Base-by-base conservation (phyloP, 2,797 vertebrate genomes). In the Chlorospingus semifuscus region DNA sequence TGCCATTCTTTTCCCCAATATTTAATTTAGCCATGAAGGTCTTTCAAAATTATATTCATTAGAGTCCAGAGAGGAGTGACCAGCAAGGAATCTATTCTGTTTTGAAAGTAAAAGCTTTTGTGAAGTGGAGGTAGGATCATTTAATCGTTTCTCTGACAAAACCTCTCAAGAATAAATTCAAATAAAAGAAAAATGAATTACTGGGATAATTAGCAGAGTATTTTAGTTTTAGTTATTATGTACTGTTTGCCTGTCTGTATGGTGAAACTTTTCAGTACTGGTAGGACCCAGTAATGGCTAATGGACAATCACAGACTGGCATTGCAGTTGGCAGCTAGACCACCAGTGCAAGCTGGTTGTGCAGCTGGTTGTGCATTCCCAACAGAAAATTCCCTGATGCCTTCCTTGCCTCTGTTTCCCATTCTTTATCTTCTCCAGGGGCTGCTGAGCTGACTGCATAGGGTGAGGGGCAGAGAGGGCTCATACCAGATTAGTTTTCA, bases 71-170 rank as follows among this genome's bases (percentile, higher is more conserved):
- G 29, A 7, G 42, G 17, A 36, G 10, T 1, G 2, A 24, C 8
- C 23, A 37, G 34, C 29, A 90, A 64, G 26, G 19, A 90, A 74
- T 69, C 42, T 81, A 7, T 69, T 72, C 34, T 75, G 13, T 39
- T 14, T 39, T 89, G 30, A 87, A 83, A 85, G 50, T 6, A 90
- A 85, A 95, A 89, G 64, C n/a, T 87, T 91, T 80, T 66, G 15
- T 8, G 5, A 56, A 24, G 30, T 60, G 12, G n/a, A 88, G 34
- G 55, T 42, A 41, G 22, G 41, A 60, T 63, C 19, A 57, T 57
- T 64, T 53, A 87, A 86, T 60, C 0, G 0, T 61, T 89, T 84
- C 10, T 44, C 42, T 89, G 55, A 76, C n/a, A 55, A 32, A 42
- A 61, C 36, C 36, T 87, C 77, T 71, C 49, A 81, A 78, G 50